Conservation (phyloP, 2,797 vertebrate species). For the Scomberomorus guttatus region DNA sequence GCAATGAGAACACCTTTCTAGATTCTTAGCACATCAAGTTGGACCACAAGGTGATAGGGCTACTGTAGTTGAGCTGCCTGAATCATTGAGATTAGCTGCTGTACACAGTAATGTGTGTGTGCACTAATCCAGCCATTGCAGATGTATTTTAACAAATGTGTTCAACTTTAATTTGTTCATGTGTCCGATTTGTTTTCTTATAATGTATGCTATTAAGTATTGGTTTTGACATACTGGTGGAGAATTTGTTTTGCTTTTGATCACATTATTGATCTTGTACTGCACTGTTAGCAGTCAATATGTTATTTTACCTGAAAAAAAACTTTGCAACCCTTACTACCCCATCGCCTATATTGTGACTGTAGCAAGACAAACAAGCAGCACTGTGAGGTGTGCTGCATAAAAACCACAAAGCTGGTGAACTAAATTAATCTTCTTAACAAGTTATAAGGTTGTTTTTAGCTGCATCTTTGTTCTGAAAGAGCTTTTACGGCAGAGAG, state of each 20-base stretch:
- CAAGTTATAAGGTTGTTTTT: neutral
- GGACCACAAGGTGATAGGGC: slow-evolving; percentile 12
- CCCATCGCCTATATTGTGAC: slow-evolving; percentile 5
- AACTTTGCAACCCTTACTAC: too few species aligned
- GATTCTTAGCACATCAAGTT: slow-evolving; percentile 29
- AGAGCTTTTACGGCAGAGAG: neutral
- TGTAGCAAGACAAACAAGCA: slow-evolving; percentile 17
- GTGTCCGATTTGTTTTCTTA: neutral
- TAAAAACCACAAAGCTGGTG: neutral
- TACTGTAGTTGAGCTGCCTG: neutral
- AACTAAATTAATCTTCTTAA: neutral
- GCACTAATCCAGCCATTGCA: neutral
- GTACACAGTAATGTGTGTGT: neutral
- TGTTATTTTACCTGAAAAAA: neutral
- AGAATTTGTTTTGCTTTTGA: neutral
- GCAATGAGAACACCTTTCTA: slow-evolving; percentile 33
- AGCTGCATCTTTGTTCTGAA: slow-evolving; percentile 3
- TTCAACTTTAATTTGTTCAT: neutral
- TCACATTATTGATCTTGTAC: neutral
- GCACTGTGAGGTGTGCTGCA: slow-evolving; percentile 6
- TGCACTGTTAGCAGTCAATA: neutral
- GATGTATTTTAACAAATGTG: neutral
- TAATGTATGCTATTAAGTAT: neutral
- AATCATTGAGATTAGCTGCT: slow-evolving; percentile 1
- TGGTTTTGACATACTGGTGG: neutral